Base-by-base conservation (phyloP, 2,797 vertebrate species). In the Rhinella marina region DNA sequence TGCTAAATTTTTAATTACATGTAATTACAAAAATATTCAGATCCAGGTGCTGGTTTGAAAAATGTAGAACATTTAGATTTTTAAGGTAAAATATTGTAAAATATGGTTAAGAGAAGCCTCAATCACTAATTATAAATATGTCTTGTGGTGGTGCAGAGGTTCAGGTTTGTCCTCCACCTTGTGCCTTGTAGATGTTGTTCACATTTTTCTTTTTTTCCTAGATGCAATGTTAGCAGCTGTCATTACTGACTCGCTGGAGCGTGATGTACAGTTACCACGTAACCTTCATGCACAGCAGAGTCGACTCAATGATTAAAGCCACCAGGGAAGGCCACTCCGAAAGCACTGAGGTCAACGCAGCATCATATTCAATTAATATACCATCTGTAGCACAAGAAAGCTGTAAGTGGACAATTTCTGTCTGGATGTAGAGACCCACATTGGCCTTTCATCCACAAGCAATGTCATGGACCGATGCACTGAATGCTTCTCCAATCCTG, bases 251-350 rank as follows among this genome's bases (percentile, higher is more conserved):
- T 75, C 70, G 25, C 32, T 50, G 68, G 41, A 70, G 11, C 25
- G 25, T 70, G 64, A 76, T 75, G 70, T 76, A 84, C 27, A 84
- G 70, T 76, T 48, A 84, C 54, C 23, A 73, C 12, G 25, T 59
- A 62, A 73, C 70, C 56, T 75, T 48, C 82, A n/a, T 84, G 70
- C 56, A 76, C 82, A 59, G 70, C 56, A 41, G 82, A 84, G 21
- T 76, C 57, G 54, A 75, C 70, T 84, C 73, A 61, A 84, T 84
- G 50, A 61, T 73, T 41, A 61, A 59, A 84, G 70, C 41, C 82
- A 75, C 70, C 16, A 27, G 82, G 70, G 82, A 76, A 84, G 56
- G 54, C 70, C 70, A 61, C 56, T 76, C 54, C 12, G 70, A 41
- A 23, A 25, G 70, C 70, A 17, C 13, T 21, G 56, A 59, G 82